These are phyloP conservation scores for Chloroclystis v-ata DNA, from an alignment of 2,888 invertebrate species.

Conservation along the genomic window DNA sequence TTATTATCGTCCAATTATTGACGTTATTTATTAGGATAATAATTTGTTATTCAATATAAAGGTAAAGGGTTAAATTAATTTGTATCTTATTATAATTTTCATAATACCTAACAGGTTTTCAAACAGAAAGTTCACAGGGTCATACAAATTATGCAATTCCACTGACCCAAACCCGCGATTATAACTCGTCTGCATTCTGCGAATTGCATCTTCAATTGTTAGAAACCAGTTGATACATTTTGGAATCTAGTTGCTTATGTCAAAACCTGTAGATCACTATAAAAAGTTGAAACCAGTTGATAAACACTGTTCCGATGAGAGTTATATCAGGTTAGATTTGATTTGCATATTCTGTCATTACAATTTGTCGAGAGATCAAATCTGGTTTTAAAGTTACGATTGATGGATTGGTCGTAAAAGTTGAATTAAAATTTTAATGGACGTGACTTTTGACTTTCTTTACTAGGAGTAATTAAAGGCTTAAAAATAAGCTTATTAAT, in stretches of 20 bases:
- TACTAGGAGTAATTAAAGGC: too few species aligned
- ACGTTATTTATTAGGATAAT: too few species aligned
- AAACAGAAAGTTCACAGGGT: constrained; percentile 14
- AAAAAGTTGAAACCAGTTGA: constrained; percentile 49
- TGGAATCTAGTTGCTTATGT: too few species aligned
- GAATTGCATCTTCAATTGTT: constrained; percentile 48
- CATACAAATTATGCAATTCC: constrained; percentile 17
- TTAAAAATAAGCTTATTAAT: too few species aligned
- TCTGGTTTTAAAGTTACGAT: constrained; percentile 19
- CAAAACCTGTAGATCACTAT: constrained; percentile 22
- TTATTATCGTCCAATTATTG: too few species aligned
- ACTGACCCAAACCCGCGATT: constrained; percentile 6
- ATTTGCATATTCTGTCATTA: constrained; percentile 53
- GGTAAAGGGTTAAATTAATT: too few species aligned
- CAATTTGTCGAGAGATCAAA: constrained; percentile 22
- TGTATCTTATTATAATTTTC: too few species aligned
- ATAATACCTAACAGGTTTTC: not conserved
- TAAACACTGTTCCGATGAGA: constrained; percentile 66
- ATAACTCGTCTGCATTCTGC: constrained; percentile 23
- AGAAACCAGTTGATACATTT: constrained; percentile 19
- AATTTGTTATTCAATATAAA: too few species aligned
- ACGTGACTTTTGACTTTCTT: too few species aligned
- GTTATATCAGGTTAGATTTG: constrained; percentile 53
- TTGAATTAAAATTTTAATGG: too few species aligned
- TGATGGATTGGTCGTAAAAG: not conserved